These are phyloP conservation scores for Psilopsiagon aurifrons DNA, from an alignment of 2,113 vertebrate species.

Conservation along the genomic window DNA sequence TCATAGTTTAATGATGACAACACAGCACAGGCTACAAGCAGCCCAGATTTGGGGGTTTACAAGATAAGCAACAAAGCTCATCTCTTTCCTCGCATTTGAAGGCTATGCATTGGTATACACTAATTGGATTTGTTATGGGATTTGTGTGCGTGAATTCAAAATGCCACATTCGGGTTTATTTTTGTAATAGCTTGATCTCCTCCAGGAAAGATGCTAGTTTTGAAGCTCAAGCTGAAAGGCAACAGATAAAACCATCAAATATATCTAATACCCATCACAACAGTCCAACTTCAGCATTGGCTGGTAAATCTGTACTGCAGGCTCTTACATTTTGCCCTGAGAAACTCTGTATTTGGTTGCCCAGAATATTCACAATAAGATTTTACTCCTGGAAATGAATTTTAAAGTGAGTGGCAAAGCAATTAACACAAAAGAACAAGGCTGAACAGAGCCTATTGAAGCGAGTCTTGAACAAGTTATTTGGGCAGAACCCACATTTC, in stretches of 20 bases:
- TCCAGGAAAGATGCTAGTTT: neutral
- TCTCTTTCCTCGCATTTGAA: neutral
- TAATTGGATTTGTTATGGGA: neutral
- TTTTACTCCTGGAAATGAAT: neutral
- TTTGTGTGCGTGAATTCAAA: neutral
- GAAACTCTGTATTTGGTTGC: neutral
- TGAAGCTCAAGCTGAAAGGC: neutral
- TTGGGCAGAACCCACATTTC: neutral
- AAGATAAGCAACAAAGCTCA: neutral
- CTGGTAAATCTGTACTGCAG: neutral
- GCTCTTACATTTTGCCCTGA: neutral
- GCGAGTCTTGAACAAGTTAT: neutral
- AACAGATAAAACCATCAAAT: neutral
- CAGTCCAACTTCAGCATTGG: neutral
- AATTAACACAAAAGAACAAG: neutral
- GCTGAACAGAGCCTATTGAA: neutral
- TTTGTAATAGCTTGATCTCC: neutral
- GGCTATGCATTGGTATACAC: accelerated
- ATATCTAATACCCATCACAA: neutral
- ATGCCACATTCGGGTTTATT: neutral
- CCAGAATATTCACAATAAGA: neutral
- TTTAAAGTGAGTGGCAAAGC: neutral
- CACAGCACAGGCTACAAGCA: neutral
- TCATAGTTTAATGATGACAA: neutral
- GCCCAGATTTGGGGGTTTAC: neutral